phyloP scores from a whole-genome alignment of 2,113 vertebrate genomes.

The Rhinopithecus roxellana region DNA sequence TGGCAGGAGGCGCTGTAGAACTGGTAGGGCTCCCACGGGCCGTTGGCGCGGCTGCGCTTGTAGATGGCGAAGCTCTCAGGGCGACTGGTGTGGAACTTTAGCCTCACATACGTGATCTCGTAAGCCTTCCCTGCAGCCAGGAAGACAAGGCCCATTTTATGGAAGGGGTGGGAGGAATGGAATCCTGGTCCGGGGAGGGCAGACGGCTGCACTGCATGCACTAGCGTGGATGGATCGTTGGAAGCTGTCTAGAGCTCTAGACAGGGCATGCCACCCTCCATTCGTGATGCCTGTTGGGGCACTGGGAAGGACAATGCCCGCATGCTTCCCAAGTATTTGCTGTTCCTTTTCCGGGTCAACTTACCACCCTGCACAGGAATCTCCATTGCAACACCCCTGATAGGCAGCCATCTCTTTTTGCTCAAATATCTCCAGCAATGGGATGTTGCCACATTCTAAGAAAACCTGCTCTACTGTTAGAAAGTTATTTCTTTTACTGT shows the following conservation, averaged over 20 bases:
- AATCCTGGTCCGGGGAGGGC: background rate
- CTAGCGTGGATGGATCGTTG: fast-evolving
- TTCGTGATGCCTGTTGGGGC: background rate
- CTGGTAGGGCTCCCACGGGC: conserved; percentile 94
- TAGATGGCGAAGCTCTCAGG: conserved; percentile 97
- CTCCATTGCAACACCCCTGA: fast-evolving
- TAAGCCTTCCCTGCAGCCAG: conserved; percentile 92
- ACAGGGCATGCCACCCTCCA: fast-evolving
- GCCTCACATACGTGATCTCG: conserved; percentile 93
- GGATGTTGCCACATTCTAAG: background rate
- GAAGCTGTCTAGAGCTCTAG: background rate
- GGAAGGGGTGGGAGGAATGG: background rate
- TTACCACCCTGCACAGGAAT: background rate
- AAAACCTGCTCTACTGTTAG: background rate
- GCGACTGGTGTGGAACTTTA: conserved; percentile 96
- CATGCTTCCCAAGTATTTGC: background rate
- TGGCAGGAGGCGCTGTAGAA: conserved; percentile 94
- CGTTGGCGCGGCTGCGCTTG: conserved; percentile 82
- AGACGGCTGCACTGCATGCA: fast-evolving
- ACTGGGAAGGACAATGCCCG: fast-evolving
- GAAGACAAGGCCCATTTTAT: background rate
- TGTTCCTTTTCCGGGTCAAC: background rate
- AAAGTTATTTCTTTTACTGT: background rate
- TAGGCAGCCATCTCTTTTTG: background rate
- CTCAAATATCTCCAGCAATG: background rate